Conservation (phyloP, 2,888 invertebrate genomes). For the Limnephilus marmoratus region DNA sequence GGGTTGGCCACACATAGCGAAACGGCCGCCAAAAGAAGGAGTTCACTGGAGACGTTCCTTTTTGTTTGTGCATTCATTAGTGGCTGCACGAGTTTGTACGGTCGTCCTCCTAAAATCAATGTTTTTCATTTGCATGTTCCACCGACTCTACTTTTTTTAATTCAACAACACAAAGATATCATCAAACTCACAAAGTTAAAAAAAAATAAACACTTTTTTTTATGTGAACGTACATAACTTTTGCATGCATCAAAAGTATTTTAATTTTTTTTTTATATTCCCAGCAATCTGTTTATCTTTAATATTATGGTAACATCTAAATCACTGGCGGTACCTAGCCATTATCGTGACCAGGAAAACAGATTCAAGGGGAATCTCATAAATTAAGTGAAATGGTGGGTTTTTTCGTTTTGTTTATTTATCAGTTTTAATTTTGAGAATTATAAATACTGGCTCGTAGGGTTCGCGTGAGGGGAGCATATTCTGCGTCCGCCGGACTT, state of each 20-base stretch:
- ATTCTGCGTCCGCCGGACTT: slow-evolving; percentile 56
- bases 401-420: slow-evolving; percentile 37
- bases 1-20: slow-evolving; percentile 37
- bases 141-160: background rate
- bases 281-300: background rate
- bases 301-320: background rate
- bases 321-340: background rate
- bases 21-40: slow-evolving; percentile 32
- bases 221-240: background rate
- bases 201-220: background rate
- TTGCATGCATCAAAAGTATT: background rate
- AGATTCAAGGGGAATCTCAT: slow-evolving; percentile 36
- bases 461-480: slow-evolving; percentile 62
- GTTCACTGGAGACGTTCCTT: slow-evolving; percentile 14
- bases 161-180: background rate
- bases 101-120: slow-evolving; percentile 14
- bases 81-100: slow-evolving; percentile 26
- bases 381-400: slow-evolving; percentile 21
- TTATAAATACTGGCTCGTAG: slow-evolving; percentile 19
- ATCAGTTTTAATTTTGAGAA: slow-evolving; percentile 35
- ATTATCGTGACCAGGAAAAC: slow-evolving; percentile 19
- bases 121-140: slow-evolving; percentile 30
- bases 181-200: background rate
- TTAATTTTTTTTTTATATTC: background rate
- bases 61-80: slow-evolving; percentile 42